Conservation (phyloP, 2,797 vertebrate genomes). For the Buceros bicornis region DNA sequence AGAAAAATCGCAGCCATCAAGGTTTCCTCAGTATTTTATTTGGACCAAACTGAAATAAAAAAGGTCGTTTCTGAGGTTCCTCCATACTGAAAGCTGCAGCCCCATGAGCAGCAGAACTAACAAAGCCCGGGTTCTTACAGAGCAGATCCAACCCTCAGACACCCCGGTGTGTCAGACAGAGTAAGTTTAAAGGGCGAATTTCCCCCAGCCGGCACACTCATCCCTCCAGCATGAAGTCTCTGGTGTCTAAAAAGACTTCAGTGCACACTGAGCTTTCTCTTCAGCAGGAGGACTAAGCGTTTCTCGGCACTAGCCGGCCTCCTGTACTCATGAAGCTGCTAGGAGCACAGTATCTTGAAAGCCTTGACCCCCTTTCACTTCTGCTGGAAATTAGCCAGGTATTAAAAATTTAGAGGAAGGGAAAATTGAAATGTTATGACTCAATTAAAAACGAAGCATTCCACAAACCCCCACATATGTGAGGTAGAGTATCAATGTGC, state of each 20-base stretch:
- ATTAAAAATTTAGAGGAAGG: slow-evolving; percentile 14
- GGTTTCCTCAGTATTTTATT: neutral
- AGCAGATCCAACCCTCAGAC: neutral
- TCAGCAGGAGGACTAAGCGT: neutral
- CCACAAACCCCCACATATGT: slow-evolving; percentile 30
- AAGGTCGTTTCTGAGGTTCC: neutral
- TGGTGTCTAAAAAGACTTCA: neutral
- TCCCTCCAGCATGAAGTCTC: slow-evolving; percentile 3
- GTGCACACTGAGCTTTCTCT: neutral
- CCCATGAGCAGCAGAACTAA: slow-evolving; percentile 2
- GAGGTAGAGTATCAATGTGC: neutral
- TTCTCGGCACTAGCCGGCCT: neutral
- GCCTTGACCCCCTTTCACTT: neutral
- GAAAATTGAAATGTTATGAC: slow-evolving; percentile 52
- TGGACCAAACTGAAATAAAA: neutral
- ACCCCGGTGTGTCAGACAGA: neutral
- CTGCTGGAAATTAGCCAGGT: slow-evolving; percentile 39
- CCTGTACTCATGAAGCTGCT: neutral
- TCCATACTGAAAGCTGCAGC: neutral
- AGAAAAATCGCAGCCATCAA: neutral
- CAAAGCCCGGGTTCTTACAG: neutral
- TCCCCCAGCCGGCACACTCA: slow-evolving; percentile 38
- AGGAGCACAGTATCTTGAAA: neutral
- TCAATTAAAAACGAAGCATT: slow-evolving; percentile 21
- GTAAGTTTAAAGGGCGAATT: slow-evolving; percentile 19